Evolutionary conservation across 2,888 invertebrate species (phyloP), one percentile per base, ranked within the genome.

Genomic region (Hofmannophila pseudospretella): DNA sequence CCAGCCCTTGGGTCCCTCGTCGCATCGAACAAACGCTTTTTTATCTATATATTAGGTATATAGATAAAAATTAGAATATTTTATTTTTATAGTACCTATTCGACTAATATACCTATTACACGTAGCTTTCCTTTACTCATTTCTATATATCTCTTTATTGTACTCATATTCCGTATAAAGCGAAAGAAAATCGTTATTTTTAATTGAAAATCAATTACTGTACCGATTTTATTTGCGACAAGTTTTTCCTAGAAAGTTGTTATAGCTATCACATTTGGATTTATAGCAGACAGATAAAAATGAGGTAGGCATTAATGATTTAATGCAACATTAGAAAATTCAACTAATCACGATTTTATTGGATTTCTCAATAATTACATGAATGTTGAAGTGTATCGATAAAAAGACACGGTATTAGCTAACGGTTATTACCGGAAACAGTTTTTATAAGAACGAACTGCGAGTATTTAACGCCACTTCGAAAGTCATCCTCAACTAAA

Each of bases 361-460:
- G 19, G 38, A 11, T 28, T 23, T 28, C 16, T 14, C 33, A 36
- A 33, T 36, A 36, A 33, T 40, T 36, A 26, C 10, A 12, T 34
- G 12, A n/a, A n/a, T n/a, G n/a, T n/a, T n/a, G 11, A 35, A 16
- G 29, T 29, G 27, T 12, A 19, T 35, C 35, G 32, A 23, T 29
- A 31, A 34, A 35, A 28, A 36, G 12, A 12, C 10, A 28, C 16
- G 27, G 9, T 42, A 49, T 51, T 41, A 45, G 43, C 32, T 58
- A 76, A 72, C 72, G 65, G 72, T 64, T 60, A 38, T 40, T 28
- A 57, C 68, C 70, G 78, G 79, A 79, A 73, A 68, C 47, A 39
- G 44, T 39, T 52, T 47, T 58, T 66, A 58, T 57, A 49, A 42
- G 39, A 43, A 48, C 39, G 45, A 47, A 41, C 53, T 36, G n/a